Conservation (phyloP, 2,797 vertebrate species). For the Rhinichthys osculus region DNA sequence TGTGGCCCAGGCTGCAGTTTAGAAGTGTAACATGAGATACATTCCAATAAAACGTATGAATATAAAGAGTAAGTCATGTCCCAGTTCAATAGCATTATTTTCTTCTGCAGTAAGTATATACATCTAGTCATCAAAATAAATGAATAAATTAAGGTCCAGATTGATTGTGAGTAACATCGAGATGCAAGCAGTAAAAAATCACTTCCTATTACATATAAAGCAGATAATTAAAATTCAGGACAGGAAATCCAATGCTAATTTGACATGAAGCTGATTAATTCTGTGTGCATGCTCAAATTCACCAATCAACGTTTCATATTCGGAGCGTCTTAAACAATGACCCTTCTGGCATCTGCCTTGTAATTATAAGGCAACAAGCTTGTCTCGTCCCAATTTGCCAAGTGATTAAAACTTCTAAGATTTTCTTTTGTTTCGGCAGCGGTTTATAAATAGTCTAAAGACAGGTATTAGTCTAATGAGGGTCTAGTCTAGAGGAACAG, state of each 20-base stretch:
- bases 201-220: background rate
- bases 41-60: background rate
- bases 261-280: constrained; percentile 21
- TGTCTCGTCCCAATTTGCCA: constrained; percentile 1
- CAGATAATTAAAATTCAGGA: background rate
- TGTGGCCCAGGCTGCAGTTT: background rate
- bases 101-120: background rate
- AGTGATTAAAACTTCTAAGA: constrained; percentile 9
- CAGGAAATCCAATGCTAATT: constrained; percentile 23
- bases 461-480: constrained; percentile 40
- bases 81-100: background rate
- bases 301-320: background rate
- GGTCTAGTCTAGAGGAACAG: constrained; percentile 23
- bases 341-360: background rate
- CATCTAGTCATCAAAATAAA: background rate
- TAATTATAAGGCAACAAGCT: constrained; percentile 32
- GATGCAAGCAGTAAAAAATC: background rate
- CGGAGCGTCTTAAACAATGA: background rate
- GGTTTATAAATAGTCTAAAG: constrained; percentile 32
- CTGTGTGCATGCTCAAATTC: background rate
- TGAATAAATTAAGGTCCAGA: background rate
- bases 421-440: constrained; percentile 6
- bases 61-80: background rate
- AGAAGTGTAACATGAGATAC: background rate
- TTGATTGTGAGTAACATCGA: too few relatives aligned